Evolutionary conservation across 2,797 vertebrate species (phyloP).

Genomic region (Halcyon chelicuti): DNA sequence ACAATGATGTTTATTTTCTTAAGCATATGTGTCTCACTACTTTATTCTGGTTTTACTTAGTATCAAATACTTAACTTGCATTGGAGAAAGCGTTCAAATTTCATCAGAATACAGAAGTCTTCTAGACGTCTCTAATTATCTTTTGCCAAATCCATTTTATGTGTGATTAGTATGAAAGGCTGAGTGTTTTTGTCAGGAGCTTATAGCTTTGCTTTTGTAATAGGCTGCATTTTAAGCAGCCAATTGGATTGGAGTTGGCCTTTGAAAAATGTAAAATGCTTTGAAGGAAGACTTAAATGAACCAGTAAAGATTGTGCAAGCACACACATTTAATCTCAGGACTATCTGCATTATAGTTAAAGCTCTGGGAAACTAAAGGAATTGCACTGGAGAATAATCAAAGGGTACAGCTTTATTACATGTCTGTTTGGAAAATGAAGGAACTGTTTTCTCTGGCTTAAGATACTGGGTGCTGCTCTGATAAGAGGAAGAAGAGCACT

Average conservation of each 20-base stretch:
- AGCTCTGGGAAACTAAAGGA: slow-evolving; percentile 39
- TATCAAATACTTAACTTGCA: not conserved
- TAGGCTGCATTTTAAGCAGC: slow-evolving; percentile 61
- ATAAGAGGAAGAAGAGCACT: not conserved
- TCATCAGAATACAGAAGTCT: slow-evolving; percentile 24
- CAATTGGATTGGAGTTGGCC: slow-evolving; percentile 48
- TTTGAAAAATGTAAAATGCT: slow-evolving; percentile 61
- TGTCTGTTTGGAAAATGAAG: not conserved
- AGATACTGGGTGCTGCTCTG: not conserved
- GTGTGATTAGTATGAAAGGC: slow-evolving; percentile 67
- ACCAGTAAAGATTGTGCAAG: slow-evolving; percentile 41
- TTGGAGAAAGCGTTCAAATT: not conserved
- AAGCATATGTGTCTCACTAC: not conserved
- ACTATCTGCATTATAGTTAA: slow-evolving; percentile 41
- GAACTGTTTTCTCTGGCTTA: not conserved
- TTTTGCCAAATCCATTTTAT: slow-evolving; percentile 60
- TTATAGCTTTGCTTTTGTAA: slow-evolving; percentile 68
- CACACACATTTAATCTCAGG: slow-evolving; percentile 46
- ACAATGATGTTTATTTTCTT: not conserved
- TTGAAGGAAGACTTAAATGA: slow-evolving; percentile 70
- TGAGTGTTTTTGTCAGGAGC: slow-evolving; percentile 69
- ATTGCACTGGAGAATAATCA: slow-evolving; percentile 45
- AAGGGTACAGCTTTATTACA: slow-evolving; percentile 43
- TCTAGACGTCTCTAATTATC: slow-evolving; percentile 60
- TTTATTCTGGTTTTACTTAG: not conserved